Evolutionary conservation across 2,888 invertebrate species (phyloP), one percentile per base, ranked within the genome.

Genomic region (Halictus ligatus): DNA sequence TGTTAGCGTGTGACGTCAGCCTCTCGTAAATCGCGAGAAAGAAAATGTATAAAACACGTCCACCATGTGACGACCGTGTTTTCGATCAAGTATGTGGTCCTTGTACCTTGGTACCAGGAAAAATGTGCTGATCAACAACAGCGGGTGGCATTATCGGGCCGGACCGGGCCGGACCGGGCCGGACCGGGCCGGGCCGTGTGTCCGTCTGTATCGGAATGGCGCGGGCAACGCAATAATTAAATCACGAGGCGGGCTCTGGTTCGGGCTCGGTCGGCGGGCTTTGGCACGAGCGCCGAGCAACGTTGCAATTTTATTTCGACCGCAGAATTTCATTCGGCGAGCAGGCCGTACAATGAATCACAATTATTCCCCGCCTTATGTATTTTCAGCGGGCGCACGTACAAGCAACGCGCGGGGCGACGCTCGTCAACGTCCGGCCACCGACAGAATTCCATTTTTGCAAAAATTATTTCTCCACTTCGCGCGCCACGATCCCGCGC

Each of bases 401-500:
- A 82, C 46, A 21, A 75, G 40, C 73, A 29, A 21, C 54, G 54
- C 50, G 7, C 6, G 50, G 21, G 10, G 54, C 50, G 35, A 21
- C 64, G 84, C 84, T 84, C 84, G 84, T 84, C 84, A 84, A 84
- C 84, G 87, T 83, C 60, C 76, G 12, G 50, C 78, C 83, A 74
- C 82, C 84, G 79, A 48, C 78, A 84, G 91, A 89, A 91, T 90
- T 91, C 91, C 88, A 91, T 90, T 90, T 90, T 91, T 91, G 87
- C 88, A 84, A 35, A 60, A 90, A 91, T 90, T 91, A 88, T 91
- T 91, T 91, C 83, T 88, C 85, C 87, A 85, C 84, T 87, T 84
- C 81, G 78, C 79, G 60, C 48, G 48, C 80, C 73, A 78, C 81
- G 78, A 75, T 74, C 80, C 78, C 74, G 75, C 46, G 60, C 60